Evolutionary conservation across 2,113 vertebrate genomes (phyloP), one percentile per base, ranked within the genome.

Genomic region (Sminthopsis crassicaudata): DNA sequence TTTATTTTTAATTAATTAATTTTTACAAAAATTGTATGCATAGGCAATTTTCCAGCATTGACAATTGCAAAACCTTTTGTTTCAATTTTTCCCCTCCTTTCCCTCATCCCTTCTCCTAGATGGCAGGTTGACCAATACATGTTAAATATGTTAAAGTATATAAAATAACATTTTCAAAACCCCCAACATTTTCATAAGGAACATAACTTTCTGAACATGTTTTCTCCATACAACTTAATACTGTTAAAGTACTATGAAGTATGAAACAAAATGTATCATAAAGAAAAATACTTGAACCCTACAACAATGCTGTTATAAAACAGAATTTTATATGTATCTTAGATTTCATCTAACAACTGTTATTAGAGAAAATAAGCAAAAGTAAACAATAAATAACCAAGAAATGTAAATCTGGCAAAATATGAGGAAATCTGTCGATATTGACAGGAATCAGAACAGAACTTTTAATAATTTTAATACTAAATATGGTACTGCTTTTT

Each of bases 401-500:
- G 19, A 76, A 22, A 57, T 93, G 60, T 27, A 93, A 84, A 84
- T 23, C 42, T 42, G 42, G 19, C 36, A n/a, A 84, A 42, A n/a
- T 8, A 84, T 84, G 19, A 84, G 67, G 42, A 84, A 76, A 7
- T 76, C 36, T 42, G 67, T 84, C 36, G 42, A 42, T n/a, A 57
- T 8, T 90, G 48, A 90, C 27, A 92, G 46, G 91, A 92, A 93
- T 88, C 51, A 92, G 30, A 92, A 54, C n/a, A 89, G 10, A 92
- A 94, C 53, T 95, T 89, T 60, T 52, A 94, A 94, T 94, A 1
- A 92, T 11, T 90, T 88, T 23, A 25, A 92, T 52, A 90, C 53
- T 30, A 92, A 94, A 53, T 50, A 94, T 92, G 92, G 90, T 89
- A 91, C 36, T 94, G 8, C 84, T 93, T 76, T 53, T 96, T 53